phyloP scores from a whole-genome alignment of 2,888 invertebrate genomes.

The Drosophila siamana region DNA sequence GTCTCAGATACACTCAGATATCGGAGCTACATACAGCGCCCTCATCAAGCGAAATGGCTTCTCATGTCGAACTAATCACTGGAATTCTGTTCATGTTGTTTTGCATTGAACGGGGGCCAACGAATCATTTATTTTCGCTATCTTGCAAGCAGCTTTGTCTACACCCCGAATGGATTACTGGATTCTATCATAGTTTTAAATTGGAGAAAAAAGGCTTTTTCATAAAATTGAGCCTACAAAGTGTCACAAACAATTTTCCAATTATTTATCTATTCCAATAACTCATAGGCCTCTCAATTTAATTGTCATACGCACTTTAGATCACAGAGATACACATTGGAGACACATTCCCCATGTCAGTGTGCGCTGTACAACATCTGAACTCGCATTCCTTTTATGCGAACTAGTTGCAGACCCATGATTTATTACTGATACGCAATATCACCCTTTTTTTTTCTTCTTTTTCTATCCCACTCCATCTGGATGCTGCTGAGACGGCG shows the following conservation, averaged over 20 bases:
- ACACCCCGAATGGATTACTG: too few species aligned
- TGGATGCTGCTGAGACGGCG: too few species aligned
- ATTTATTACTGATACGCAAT: conserved; percentile 33
- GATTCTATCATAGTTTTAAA: too few species aligned
- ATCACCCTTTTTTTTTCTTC: neutral
- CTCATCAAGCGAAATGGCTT: conserved; percentile 13
- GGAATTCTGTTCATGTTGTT: neutral
- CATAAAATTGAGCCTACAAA: neutral
- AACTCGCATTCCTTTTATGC: conserved; percentile 10
- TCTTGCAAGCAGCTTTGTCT: neutral
- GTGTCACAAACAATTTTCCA: neutral
- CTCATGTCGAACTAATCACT: conserved; percentile 2
- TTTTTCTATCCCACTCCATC: neutral
- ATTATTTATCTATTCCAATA: neutral
- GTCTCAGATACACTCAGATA: conserved; percentile 41
- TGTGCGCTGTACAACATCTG: conserved; percentile 11
- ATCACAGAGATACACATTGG: neutral
- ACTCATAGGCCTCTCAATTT: neutral
- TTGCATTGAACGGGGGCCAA: neutral
- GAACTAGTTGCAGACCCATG: conserved; percentile 25
- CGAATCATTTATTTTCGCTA: neutral
- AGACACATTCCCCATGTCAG: neutral
- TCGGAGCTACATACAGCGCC: conserved; percentile 7
- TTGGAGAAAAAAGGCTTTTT: neutral
- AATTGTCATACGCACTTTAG: conserved; percentile 4